phyloP scores from a whole-genome alignment of 2,888 invertebrate species.

The Drosophila recens region DNA sequence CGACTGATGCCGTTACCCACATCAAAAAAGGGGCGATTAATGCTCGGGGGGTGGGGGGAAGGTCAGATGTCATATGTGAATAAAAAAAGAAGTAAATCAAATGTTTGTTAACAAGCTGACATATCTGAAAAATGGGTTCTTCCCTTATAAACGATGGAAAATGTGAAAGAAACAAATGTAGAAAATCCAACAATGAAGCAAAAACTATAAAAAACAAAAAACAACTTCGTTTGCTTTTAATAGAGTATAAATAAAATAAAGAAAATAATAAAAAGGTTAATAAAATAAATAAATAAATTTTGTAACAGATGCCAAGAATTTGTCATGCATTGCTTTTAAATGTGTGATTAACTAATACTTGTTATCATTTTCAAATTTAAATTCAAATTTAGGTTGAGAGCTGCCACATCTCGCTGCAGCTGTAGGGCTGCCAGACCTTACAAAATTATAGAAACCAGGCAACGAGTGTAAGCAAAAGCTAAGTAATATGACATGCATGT shows the following conservation, averaged over 20 bases:
- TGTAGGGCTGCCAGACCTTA: constrained; percentile 20
- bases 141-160: background rate
- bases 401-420: constrained; percentile 18
- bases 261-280: no score
- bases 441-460: background rate
- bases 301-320: no score
- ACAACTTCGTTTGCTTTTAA: no score
- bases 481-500: accelerated
- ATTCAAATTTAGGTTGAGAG: constrained; percentile 43
- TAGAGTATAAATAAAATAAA: no score
- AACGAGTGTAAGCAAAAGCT: background rate
- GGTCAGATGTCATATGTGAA: constrained; percentile 42
- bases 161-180: background rate
- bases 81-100: constrained; percentile 56
- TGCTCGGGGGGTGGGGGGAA: constrained; percentile 54
- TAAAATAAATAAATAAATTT: no score
- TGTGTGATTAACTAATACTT: no score
- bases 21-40: constrained; percentile 49
- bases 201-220: no score
- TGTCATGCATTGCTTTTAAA: no score
- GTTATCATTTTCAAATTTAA: constrained; percentile 22
- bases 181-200: no score
- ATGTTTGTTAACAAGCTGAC: constrained; percentile 51
- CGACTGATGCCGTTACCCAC: constrained; percentile 43
- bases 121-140: background rate